Base-by-base conservation (phyloP, 2,113 vertebrate species). In the Empidonax traillii region DNA sequence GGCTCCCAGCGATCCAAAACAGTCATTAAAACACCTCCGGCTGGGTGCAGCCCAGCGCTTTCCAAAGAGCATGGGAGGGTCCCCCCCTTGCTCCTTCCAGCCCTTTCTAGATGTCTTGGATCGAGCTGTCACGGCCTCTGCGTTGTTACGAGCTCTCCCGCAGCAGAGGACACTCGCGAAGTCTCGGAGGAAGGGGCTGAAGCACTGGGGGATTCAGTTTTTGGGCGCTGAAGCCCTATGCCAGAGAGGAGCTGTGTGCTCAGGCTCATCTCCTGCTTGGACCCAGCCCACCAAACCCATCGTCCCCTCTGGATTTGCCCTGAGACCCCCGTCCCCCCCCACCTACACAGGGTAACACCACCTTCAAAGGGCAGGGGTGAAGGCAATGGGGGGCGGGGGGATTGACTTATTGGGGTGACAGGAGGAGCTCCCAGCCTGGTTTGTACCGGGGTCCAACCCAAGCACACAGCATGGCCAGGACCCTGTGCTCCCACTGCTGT, bases 11-110 rank as follows among this genome's bases (percentile, higher is more conserved):
- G 75, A 88, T 81, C 83, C 94, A 92, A 96, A 96, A 94, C 95
- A 94, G 66, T 95, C 90, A 96, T 94, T 95, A 94, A 53, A 94
- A 95, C 93, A 94, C 96, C 92, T 94, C 92, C 83, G 18, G 25
- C 79, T 87, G 90, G 93, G 90, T 5, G 75, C 94, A 95, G 76
- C 75, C 41, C 81, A 25, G 58, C 28, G 47, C 71, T 85, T 91
- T 53, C 61, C 73, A 75, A 75, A 89, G 86, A 73, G n/a, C 31
- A 39, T n/a, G 91, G 85, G 74, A 85, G 81, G 56, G 28, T 91
- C 24, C 24, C 12, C 73, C 24, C 24, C 12, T 69, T 7, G 56
- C 33, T 56, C 35, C 63, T 63, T 71, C 37, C 76, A 81, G 65
- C 23, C 59, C 51, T 59, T 74, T 66, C 79, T 37, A 31, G 46